Evolutionary conservation across 2,888 invertebrate genomes (phyloP).

Genomic region (Chalcosyrphus nemorum): DNA sequence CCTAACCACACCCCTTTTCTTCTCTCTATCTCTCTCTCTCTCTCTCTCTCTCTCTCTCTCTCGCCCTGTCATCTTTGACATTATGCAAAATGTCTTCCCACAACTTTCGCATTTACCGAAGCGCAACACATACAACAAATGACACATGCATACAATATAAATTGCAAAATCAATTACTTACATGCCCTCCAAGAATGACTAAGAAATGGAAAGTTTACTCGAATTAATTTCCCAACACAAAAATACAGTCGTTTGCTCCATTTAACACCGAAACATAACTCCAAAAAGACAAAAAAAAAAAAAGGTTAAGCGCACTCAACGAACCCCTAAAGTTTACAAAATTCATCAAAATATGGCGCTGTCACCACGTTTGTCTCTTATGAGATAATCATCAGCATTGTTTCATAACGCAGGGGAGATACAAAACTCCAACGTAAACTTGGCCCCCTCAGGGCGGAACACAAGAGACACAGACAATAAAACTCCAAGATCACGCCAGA

Average conservation of each 20-base stretch:
- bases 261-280: constrained; percentile 5
- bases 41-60: neutral
- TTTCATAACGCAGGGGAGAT: constrained; percentile 47
- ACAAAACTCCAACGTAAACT: constrained; percentile 51
- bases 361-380: constrained; percentile 6
- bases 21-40: neutral
- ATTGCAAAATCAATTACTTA: constrained; percentile 47
- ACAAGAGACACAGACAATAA: constrained; percentile 34
- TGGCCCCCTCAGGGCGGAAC: constrained; percentile 41
- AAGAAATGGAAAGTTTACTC: constrained; percentile 52
- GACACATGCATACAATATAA: constrained; percentile 19
- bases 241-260: constrained; percentile 32
- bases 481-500: constrained; percentile 47
- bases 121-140: constrained; percentile 51
- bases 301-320: constrained; percentile 30
- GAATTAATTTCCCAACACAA: constrained; percentile 33
- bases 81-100: constrained; percentile 39
- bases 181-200: neutral
- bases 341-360: constrained; percentile 23
- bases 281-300: neutral
- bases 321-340: constrained; percentile 28
- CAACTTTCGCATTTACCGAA: constrained; percentile 57
- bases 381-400: constrained; percentile 43
- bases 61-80: neutral
- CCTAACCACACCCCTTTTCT: constrained; percentile 3